Evolutionary conservation across 1,140 invertebrate species (phyloP), one percentile per base, ranked within the genome.

Genomic region (Drusus annulatus): DNA sequence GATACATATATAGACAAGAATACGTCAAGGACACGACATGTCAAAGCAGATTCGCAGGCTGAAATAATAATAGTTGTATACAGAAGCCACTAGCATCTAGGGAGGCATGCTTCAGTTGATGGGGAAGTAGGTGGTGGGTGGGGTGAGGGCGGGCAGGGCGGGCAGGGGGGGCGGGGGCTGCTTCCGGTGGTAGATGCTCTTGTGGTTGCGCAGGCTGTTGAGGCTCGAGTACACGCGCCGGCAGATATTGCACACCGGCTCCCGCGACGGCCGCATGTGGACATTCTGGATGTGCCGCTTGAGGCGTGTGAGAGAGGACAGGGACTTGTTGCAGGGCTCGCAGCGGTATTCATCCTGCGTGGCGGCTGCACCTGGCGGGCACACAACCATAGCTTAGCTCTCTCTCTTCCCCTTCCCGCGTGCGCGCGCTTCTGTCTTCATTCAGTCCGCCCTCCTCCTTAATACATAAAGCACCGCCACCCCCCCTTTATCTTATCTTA

Each of bases 201-300:
- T 96, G 92, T 96, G 95, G 91, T 96, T 96, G 85, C 95, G 91
- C 82, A 96, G 92, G 86, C 94, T 95, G 91, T 96, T 96, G 85
- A 96, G 92, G 87, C 95, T 95, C 90, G 94, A 95, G 91, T 96
- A 96, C 84, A 95, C 94, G 85, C 95, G 93, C 87, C 95, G 95
- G 91, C 95, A 96, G 89, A 96, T 95, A 91, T 95, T 95, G 92
- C 95, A 96, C 86, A 95, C 94, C 83, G 94, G 94, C 90, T 95
- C 94, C 90, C 94, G 93, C 87, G 94, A 95, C 84, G 95, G 95
- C 85, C 94, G 91, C 92, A 95, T 95, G 90, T 95, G 94, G 85
- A 95, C 94, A 91, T 95, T 95, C 91, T 95, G 94, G 90, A 95
- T 95, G 90, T 96, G 95, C 83, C 94, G 93, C 91, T 94, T 95